Base-by-base conservation (phyloP, 2,113 vertebrate genomes). In the Lontra canadensis region DNA sequence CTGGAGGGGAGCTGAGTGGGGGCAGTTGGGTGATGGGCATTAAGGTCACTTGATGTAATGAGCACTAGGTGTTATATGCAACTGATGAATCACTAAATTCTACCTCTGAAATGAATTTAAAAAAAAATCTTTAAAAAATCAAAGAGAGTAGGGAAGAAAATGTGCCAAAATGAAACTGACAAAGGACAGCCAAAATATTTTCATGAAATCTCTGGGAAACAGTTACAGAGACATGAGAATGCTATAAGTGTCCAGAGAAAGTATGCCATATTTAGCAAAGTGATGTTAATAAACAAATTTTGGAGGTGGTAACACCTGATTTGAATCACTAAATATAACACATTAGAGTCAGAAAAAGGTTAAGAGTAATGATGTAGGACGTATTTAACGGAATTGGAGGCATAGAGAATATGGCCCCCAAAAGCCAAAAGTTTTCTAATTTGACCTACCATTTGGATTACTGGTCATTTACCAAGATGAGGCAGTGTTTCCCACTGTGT, bases 191-290 rank as follows among this genome's bases (percentile, higher is more conserved):
- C 59, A 80, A 95, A 88, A 83, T 90, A 84, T 92, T 92, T 95
- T 94, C 55, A 74, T 67, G 29, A 94, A 84, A 39, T 84, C 23
- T 88, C 79, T 94, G 21, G 55, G 34, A 96, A 90, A 93, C 36
- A 29, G 29, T 94, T 26, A 63, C 29, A 34, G 89, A 34, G 89
- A 87, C 3, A 63, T 1, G 2, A 55, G 12, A n/a, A 29, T 74
- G 2, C 23, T 47, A 1, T 36, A 39, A 65, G 10, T 10, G 4
- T 31, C 29, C 42, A 84, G 12, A 49, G 6, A 47, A 26, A 83
- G 20, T 69, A 11, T 15, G 49, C 39, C 14, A 34, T 61, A 44
- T 15, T 69, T 69, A 79, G 59, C 14, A 42, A 14, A n/a, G 25
- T 47, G 29, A 31, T 57, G 23, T 36, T 74, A 90, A 90, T 36